Evolutionary conservation across 1,140 invertebrate genomes (phyloP).

Genomic region (Drosophila kohkoa): DNA sequence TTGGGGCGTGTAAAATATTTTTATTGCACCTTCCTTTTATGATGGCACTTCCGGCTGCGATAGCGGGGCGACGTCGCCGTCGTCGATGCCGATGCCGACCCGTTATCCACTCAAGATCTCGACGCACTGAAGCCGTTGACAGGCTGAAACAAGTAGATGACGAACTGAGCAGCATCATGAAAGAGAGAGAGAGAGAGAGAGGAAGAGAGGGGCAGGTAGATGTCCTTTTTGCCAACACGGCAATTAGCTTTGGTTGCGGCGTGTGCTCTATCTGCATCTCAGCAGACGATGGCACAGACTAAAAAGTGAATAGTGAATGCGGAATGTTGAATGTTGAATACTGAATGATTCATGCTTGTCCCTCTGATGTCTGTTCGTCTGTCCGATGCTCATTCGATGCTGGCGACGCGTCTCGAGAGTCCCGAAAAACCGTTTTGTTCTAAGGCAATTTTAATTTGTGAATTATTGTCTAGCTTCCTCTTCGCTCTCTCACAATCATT

Average conservation of each 20-base stretch:
- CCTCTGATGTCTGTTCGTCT: not conserved
- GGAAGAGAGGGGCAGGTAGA: conserved; percentile 22
- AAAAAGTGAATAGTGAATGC: not conserved
- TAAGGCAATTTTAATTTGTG: conserved; percentile 11
- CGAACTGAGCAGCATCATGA: not conserved
- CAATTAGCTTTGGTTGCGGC: conserved; percentile 70
- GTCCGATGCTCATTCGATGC: conserved; percentile 28
- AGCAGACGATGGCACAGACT: not conserved
- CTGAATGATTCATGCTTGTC: conserved; percentile 20
- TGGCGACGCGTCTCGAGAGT: conserved; percentile 23
- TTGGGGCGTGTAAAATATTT: conserved; percentile 77
- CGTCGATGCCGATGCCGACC: conserved; percentile 41
- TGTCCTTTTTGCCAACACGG: conserved; percentile 39
- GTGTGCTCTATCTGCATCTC: conserved; percentile 80
- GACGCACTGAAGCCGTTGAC: conserved; percentile 71
- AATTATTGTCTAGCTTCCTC: conserved; percentile 4
- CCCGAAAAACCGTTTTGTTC: conserved; percentile 17
- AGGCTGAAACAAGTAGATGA: conserved; percentile 33
- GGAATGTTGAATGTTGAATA: not conserved
- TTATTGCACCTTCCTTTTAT: conserved; percentile 84
- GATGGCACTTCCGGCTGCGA: conserved; percentile 80
- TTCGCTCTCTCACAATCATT: not conserved
- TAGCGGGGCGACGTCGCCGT: conserved; percentile 46
- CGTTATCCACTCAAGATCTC: conserved; percentile 80
- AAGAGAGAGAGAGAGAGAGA: conserved; percentile 3